Evolutionary conservation across 2,113 vertebrate genomes (phyloP).

Genomic region (Colossoma macropomum): DNA sequence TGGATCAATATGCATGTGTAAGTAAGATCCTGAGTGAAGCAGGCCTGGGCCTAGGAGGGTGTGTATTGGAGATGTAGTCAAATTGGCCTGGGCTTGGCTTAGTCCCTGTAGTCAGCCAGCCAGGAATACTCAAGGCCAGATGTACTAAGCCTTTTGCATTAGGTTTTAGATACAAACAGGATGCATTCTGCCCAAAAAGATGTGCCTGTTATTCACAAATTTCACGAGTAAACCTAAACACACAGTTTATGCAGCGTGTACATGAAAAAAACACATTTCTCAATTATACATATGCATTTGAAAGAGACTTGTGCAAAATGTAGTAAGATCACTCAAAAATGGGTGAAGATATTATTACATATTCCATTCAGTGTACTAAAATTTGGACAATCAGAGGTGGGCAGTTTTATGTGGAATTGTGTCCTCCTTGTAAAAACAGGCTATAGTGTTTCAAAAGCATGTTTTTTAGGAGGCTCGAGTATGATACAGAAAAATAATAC

Average conservation of each 20-base stretch:
- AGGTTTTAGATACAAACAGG: not conserved
- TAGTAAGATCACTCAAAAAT: too few species aligned
- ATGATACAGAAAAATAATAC: too few species aligned
- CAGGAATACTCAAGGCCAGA: not conserved
- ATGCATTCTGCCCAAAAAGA: not conserved
- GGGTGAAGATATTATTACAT: too few species aligned
- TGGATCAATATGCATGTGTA: constrained; percentile 13
- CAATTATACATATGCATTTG: too few species aligned
- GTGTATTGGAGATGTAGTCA: not conserved
- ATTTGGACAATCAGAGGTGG: too few species aligned
- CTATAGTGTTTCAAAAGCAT: not conserved
- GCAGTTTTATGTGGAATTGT: not conserved
- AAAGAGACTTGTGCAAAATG: too few species aligned
- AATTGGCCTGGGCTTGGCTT: not conserved
- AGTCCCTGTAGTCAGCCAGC: not conserved
- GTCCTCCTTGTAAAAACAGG: not conserved
- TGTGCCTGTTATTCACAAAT: not conserved
- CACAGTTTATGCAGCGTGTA: not conserved
- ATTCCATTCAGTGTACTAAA: too few species aligned
- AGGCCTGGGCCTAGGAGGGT: not conserved
- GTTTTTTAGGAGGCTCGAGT: not conserved
- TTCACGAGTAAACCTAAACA: not conserved
- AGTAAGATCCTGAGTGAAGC: not conserved
- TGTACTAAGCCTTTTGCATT: not conserved
- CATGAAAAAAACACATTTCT: not conserved